Evolutionary conservation across 2,888 invertebrate species (phyloP), one percentile per base, ranked within the genome.

Genomic region (Aproaerema taeniolella): DNA sequence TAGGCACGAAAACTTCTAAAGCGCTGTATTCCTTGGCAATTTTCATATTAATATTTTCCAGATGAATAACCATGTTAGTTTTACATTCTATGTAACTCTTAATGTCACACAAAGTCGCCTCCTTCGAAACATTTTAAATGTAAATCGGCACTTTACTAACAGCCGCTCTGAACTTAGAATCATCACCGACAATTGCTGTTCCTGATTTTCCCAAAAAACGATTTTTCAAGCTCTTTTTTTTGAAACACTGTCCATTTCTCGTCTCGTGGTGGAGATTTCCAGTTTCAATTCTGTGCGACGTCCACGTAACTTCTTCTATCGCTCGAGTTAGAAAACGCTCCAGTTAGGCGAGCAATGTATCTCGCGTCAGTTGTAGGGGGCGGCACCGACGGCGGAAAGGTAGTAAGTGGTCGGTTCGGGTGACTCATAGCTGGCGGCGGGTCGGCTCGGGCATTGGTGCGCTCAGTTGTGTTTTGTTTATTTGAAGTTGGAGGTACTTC

Each of bases 111-210:
- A 41, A 43, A 1, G 45, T 7, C 20, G 40, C 43, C 1, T 33
- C 43, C 38, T 41, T 52, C 6, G 46, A 31, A 1, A 55, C 48
- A 31, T 55, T 52, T 15, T 50, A 49, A 15, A 55, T 43, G 32
- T 45, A 49, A 3, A 52, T 11, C 2, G 54, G 49, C n/a, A 49
- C 29, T 28, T 50, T 50, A 2, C 20, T 45, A 13, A 46, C 45
- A 1, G 47, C 55, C 0, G 51, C 49, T 17, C 30, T 48, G 35
- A 52, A 50, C 6, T 43, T 44, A 13, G 13, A 13, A 26, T 43
- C 42, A 20, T 41, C 14, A 28, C 36, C 39, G 2, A 33, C 20
- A 11, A 12, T 6, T 2, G 31, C 16, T 9, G 36, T 36, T 10
- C 39, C 39, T 12, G 28, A 31, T 26, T 35, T 42, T 17, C 39